Base-by-base conservation (phyloP, 2,797 vertebrate genomes). In the Psittacula echo region DNA sequence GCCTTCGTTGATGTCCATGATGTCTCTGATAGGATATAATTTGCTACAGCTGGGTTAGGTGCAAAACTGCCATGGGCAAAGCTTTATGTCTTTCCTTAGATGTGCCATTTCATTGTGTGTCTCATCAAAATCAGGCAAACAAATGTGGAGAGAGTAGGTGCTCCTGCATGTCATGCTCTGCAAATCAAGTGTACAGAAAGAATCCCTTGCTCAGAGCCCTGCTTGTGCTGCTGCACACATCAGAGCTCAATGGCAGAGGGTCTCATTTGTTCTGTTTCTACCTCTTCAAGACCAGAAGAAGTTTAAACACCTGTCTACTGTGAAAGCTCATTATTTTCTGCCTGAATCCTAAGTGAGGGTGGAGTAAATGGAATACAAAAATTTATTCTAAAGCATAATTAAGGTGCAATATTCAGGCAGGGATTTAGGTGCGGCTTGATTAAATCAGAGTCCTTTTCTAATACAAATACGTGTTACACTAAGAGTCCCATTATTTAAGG, bases 311-410 rank as follows among this genome's bases (percentile, higher is more conserved):
- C 76, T 67, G 77, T 71, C 61, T 82, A 85, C 84, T 5, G 73
- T 92, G 94, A 92, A 93, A 97, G 89, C 87, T 97, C 39, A 7
- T 97, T 97, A 95, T 96, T 96, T 97, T 96, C 85, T 96, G 87
- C 85, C 94, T 95, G 85, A 85, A 94, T 96, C 83, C 91, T 95
- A 94, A 93, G 65, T 93, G 81, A 62, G 19, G 75, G 48, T 66
- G 58, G 51, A 26, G 21, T 61, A 82, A 62, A 19, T 7, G 14
- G 24, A 77, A 73, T 60, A 26, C 24, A 93, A 87, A 87, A 85
- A 88, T 70, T 85, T 85, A 91, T 91, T 62, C 29, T 85, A 94
- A 96, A 95, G 51, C 85, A 77, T 95, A 97, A 95, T 97, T 95
- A 95, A 95, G 90, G 94, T 92, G 90, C 76, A 89, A 96, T 71